Evolutionary conservation across 2,113 vertebrate genomes (phyloP).

Genomic region (Pandion haliaetus): DNA sequence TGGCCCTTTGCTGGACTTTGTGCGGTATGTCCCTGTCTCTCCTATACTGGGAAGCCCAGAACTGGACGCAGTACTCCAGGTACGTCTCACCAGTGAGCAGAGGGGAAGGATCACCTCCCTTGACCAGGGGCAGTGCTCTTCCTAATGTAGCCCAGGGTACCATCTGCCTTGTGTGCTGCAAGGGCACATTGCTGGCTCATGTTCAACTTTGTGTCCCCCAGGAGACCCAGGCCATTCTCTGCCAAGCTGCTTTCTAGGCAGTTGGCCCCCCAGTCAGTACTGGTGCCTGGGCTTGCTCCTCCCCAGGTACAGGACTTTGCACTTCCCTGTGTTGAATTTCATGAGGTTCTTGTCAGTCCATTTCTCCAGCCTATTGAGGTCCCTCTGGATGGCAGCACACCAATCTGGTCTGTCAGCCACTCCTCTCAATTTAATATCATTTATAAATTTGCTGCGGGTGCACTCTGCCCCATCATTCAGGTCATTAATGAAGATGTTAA

Average conservation of each 20-base stretch:
- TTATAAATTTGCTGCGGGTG: accelerated
- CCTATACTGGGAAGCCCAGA: neutral
- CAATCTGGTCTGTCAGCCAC: neutral
- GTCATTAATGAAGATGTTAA: neutral
- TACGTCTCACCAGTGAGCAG: neutral
- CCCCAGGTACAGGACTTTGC: neutral
- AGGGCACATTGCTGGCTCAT: neutral
- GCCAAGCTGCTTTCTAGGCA: neutral
- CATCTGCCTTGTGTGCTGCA: neutral
- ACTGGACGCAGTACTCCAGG: neutral
- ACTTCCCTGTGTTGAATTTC: neutral
- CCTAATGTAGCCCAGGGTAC: neutral
- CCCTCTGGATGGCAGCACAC: neutral
- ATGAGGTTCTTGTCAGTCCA: neutral
- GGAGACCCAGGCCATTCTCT: neutral
- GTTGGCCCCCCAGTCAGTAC: neutral
- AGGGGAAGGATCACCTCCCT: neutral
- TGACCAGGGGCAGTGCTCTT: neutral
- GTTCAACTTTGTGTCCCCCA: neutral
- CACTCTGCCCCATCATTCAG: neutral
- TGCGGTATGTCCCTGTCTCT: neutral
- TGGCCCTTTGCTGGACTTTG: neutral
- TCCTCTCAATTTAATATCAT: accelerated
- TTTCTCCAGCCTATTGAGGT: neutral
- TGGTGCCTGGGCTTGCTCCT: neutral